Percentiles rank a stretch among this genome's conserved stretches.
Evolutionary conservation across 2,888 invertebrate species (phyloP).

Genomic region (Altica lythri): DNA sequence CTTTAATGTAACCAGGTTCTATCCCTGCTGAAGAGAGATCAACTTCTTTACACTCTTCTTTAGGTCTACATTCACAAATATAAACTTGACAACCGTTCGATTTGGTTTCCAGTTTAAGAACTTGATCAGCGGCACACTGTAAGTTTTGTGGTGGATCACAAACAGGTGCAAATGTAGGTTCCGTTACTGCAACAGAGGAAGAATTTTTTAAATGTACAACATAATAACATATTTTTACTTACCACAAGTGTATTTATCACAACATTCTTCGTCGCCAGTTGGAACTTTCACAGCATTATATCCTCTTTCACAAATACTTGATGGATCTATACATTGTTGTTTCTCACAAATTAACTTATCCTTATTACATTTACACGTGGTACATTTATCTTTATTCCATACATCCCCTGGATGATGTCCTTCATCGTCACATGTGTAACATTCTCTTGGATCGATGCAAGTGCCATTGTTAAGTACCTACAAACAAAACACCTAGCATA

Average conservation of each 20-base stretch:
- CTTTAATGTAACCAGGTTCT: conserved; percentile 61
- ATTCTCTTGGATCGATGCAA: conserved; percentile 71
- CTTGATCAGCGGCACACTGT: conserved; percentile 73
- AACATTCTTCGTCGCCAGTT: conserved; percentile 67
- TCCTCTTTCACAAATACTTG: conserved; percentile 67
- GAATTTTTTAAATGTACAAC: neutral
- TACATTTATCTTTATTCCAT: conserved; percentile 75
- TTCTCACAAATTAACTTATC: conserved; percentile 68
- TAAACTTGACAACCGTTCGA: conserved; percentile 73
- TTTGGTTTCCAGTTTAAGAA: conserved; percentile 68
- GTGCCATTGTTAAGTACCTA: too few species aligned
- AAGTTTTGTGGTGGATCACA: conserved; percentile 73
- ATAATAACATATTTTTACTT: conserved; percentile 40
- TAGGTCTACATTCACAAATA: conserved; percentile 77
- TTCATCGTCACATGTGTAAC: conserved; percentile 75
- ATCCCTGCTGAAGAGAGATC: conserved; percentile 54
- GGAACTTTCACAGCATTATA: conserved; percentile 61
- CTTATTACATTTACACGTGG: conserved; percentile 70
- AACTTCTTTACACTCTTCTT: conserved; percentile 68
- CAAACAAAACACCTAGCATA: too few species aligned
- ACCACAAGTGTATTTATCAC: conserved; percentile 73
- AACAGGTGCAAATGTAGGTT: conserved; percentile 50
- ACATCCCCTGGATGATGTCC: conserved; percentile 71
- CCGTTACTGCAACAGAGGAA: too few species aligned
- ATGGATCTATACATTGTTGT: conserved; percentile 62